Percentiles rank a stretch among this genome's conserved stretches.
Conservation (phyloP, 2,113 vertebrate genomes). For the Crotalus horridus region DNA sequence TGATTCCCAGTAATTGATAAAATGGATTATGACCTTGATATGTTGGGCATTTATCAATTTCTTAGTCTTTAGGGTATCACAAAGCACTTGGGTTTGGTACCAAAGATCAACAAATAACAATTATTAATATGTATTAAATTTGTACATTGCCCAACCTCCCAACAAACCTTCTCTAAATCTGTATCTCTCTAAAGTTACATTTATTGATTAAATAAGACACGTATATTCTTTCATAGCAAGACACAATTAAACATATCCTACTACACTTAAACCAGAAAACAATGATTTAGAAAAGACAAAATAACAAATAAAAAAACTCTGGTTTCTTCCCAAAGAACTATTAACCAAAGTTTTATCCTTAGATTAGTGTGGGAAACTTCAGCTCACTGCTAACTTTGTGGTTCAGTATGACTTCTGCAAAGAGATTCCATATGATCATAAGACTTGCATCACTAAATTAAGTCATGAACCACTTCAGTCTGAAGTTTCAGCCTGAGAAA, state of each 20-base stretch:
- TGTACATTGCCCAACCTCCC: too few relatives aligned
- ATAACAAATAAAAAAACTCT: not conserved
- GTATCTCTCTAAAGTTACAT: not conserved
- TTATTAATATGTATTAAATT: too few relatives aligned
- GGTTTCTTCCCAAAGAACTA: not conserved
- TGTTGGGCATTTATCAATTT: too few relatives aligned
- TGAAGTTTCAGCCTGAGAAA: not conserved
- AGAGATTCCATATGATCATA: not conserved
- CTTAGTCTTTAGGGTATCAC: too few relatives aligned
- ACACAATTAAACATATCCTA: too few relatives aligned
- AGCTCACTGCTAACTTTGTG: not conserved
- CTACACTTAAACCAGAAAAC: not conserved
- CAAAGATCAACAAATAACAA: too few relatives aligned
- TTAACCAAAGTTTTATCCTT: not conserved
- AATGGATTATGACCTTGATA: too few relatives aligned
- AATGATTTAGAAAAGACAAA: not conserved
- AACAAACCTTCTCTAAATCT: not conserved
- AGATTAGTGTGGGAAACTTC: not conserved
- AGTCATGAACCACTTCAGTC: not conserved
- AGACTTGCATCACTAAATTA: not conserved
- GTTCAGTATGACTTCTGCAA: not conserved
- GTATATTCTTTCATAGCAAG: too few relatives aligned
- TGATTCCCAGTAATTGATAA: too few relatives aligned
- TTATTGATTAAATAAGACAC: not conserved
- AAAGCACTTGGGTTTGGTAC: too few relatives aligned